Conservation (phyloP, 2,888 invertebrate species). For the Torymus texanus region DNA sequence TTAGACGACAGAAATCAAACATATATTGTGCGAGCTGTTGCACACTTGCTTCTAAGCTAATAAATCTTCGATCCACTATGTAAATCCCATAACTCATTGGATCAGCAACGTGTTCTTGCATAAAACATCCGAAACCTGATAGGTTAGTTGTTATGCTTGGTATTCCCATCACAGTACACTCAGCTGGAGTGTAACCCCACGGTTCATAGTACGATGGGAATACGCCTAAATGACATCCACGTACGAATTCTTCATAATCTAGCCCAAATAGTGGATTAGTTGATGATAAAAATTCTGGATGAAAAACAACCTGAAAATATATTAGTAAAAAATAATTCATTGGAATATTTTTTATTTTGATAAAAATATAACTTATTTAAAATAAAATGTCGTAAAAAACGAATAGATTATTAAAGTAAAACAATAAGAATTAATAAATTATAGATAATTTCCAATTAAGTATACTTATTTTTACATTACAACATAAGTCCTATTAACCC, state of each 20-base stretch:
- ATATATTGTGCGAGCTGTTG: conserved; percentile 93
- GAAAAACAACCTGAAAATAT: conserved; percentile 90
- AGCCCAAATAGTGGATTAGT: conserved; percentile 98
- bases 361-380: too few species aligned
- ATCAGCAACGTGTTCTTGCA: conserved; percentile 98
- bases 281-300: conserved; percentile 98
- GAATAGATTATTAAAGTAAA: too few species aligned
- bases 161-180: conserved; percentile 99
- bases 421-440: too few species aligned
- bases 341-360: too few species aligned
- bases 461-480: too few species aligned
- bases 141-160: conserved; percentile 98
- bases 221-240: conserved; percentile 98
- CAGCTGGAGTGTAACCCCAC: conserved; percentile 99
- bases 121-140: conserved; percentile 98
- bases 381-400: too few species aligned
- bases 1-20: conserved; percentile 93
- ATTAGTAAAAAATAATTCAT: too few species aligned
- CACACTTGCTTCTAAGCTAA: conserved; percentile 92
- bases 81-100: conserved; percentile 99
- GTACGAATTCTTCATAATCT: conserved; percentile 99
- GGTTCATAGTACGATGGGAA: conserved; percentile 99
- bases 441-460: too few species aligned
- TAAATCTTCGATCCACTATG: conserved; percentile 95
- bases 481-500: too few species aligned